Conservation (phyloP, 1,140 invertebrate genomes). For the Plutomurus gul region DNA sequence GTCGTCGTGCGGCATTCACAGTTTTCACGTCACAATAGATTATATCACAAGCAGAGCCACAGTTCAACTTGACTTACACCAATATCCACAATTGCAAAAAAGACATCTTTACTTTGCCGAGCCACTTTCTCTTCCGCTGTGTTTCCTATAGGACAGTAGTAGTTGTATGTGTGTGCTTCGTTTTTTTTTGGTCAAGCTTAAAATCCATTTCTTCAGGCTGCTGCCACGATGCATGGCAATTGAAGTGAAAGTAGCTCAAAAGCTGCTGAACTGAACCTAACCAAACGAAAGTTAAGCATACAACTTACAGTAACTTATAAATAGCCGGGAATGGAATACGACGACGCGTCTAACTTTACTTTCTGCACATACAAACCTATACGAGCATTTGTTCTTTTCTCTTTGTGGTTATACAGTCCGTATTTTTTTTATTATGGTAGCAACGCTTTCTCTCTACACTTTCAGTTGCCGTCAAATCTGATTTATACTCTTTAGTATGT, state of each 20-base stretch:
- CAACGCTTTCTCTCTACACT: neutral
- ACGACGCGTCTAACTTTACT: neutral
- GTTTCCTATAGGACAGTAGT: too few species aligned
- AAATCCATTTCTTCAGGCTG: neutral
- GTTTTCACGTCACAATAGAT: conserved; percentile 5
- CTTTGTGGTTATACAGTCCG: too few species aligned
- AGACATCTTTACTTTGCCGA: conserved; percentile 9
- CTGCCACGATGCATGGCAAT: neutral
- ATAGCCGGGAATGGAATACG: neutral
- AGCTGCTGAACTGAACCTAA: conserved; percentile 4
- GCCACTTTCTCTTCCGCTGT: conserved; percentile 2
- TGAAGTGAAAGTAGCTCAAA: neutral
- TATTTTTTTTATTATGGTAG: too few species aligned
- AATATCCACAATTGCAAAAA: neutral
- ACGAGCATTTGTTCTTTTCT: too few species aligned
- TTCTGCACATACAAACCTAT: neutral
- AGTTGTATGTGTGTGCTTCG: neutral
- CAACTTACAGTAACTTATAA: neutral
- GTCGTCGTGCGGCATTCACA: neutral
- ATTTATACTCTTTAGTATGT: conserved; percentile 8
- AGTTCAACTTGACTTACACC: neutral
- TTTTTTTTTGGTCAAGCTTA: conserved; percentile 8
- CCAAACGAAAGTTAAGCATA: neutral
- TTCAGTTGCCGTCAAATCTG: conserved; percentile 2
- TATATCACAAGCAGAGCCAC: neutral